Percentiles rank a stretch among this genome's conserved stretches.
Evolutionary conservation across 2,113 vertebrate genomes (phyloP).

Genomic region (Pseudois nayaur): DNA sequence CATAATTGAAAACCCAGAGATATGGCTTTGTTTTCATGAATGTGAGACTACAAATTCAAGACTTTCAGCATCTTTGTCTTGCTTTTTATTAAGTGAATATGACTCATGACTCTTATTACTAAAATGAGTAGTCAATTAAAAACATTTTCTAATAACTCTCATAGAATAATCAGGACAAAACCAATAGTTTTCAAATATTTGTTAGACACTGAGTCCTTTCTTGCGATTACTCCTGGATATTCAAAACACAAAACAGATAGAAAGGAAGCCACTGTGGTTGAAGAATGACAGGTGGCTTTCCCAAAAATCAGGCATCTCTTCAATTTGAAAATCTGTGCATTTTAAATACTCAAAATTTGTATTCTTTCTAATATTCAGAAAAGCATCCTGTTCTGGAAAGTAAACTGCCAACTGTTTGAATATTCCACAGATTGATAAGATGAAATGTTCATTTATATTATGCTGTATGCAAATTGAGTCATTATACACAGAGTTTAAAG

Average conservation of each 20-base stretch:
- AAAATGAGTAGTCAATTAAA: neutral
- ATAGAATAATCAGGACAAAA: neutral
- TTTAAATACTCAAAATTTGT: neutral
- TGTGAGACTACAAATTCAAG: neutral
- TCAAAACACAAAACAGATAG: neutral
- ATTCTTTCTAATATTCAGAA: neutral
- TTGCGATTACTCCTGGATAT: neutral
- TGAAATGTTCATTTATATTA: neutral
- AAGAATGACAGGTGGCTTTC: neutral
- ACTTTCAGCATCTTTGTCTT: neutral
- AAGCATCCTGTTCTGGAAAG: neutral
- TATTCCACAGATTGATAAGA: neutral
- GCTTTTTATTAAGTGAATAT: neutral
- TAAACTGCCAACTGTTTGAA: neutral
- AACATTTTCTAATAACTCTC: neutral
- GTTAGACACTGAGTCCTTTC: neutral
- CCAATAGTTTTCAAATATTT: neutral
- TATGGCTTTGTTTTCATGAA: neutral
- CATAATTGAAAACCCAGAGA: slow-evolving; percentile 2
- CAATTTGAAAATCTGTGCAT: neutral
- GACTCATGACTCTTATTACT: neutral
- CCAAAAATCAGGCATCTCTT: neutral
- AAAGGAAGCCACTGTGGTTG: neutral
- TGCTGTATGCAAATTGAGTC: neutral
- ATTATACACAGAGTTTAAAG: neutral